Evolutionary conservation across 2,113 vertebrate species (phyloP).

Genomic region (Osmerus eperlanus): DNA sequence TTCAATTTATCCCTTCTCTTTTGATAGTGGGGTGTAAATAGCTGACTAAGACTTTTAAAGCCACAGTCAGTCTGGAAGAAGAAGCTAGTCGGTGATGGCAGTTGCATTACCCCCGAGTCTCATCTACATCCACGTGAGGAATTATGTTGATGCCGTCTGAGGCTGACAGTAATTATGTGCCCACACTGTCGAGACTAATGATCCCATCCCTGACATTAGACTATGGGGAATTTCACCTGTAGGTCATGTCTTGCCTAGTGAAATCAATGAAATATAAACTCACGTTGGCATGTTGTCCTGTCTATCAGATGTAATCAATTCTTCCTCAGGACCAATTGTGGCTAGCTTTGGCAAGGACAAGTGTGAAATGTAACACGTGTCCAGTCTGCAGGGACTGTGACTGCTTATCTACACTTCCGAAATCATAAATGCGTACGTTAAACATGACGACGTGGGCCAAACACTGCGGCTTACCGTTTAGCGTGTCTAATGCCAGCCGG

Average conservation of each 20-base stretch:
- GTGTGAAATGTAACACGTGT: conserved; percentile 14
- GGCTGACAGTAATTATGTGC: conserved; percentile 34
- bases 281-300: neutral
- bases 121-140: conserved; percentile 26
- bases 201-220: neutral
- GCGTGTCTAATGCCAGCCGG: conserved; percentile 31
- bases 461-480: conserved; percentile 36
- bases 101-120: neutral
- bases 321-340: neutral
- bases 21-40: conserved; percentile 8
- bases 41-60: neutral
- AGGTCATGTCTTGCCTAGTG: neutral
- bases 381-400: conserved; percentile 20
- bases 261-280: neutral
- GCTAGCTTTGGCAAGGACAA: neutral
- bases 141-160: conserved; percentile 36
- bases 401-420: conserved; percentile 23
- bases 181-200: conserved; percentile 20
- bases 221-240: neutral
- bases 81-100: conserved; percentile 3
- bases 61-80: neutral
- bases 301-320: neutral
- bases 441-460: conserved; percentile 24
- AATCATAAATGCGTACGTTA: conserved; percentile 41
- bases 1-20: neutral